A percentile compares a stretch with the other conserved stretches of the same genome.
Conservation (phyloP, 2,888 invertebrate species). For the Lottia gigantea region DNA sequence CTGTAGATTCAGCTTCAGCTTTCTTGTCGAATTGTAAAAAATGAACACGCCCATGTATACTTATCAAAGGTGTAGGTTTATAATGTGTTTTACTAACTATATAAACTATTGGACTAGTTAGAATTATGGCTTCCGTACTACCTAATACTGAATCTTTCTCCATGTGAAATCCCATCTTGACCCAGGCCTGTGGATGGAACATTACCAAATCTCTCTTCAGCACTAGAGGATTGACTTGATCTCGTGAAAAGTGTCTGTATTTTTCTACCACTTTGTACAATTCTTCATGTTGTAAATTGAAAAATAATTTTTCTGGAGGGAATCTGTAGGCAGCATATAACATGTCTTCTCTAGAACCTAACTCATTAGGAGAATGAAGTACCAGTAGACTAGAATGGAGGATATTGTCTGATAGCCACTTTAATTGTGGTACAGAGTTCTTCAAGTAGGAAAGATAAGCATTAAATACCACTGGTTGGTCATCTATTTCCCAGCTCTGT, state of each 20-base stretch:
- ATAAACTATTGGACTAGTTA: conserved; percentile 50
- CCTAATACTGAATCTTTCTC: conserved; percentile 54
- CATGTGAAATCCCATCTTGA: conserved; percentile 58
- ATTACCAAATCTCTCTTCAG: conserved; percentile 47
- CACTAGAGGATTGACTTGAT: conserved; percentile 44
- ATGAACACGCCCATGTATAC: conserved; percentile 49
- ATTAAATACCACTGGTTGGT: conserved; percentile 56
- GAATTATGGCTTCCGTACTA: conserved; percentile 54
- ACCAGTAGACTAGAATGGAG: conserved; percentile 49
- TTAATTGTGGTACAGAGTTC: conserved; percentile 60
- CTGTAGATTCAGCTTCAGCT: conserved; percentile 44
- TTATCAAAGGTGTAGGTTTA: conserved; percentile 41
- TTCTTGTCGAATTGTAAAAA: conserved; percentile 48
- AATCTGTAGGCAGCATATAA: conserved; percentile 56
- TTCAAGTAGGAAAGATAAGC: conserved; percentile 52
- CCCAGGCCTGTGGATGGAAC: conserved; percentile 55
- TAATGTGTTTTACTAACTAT: conserved; percentile 52
- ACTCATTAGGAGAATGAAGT: conserved; percentile 43
- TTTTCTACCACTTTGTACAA: conserved; percentile 39
- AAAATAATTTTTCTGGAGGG: conserved; percentile 49
- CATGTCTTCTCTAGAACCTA: conserved; percentile 39
- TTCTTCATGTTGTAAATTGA: conserved; percentile 47
- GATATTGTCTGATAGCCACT: conserved; percentile 59
- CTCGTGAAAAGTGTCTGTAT: conserved; percentile 45
- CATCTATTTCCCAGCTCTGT: conserved; percentile 41